Evolutionary conservation across 64 coral and sea anemone species (phyloP).

Genomic region (Montipora sp.): DNA sequence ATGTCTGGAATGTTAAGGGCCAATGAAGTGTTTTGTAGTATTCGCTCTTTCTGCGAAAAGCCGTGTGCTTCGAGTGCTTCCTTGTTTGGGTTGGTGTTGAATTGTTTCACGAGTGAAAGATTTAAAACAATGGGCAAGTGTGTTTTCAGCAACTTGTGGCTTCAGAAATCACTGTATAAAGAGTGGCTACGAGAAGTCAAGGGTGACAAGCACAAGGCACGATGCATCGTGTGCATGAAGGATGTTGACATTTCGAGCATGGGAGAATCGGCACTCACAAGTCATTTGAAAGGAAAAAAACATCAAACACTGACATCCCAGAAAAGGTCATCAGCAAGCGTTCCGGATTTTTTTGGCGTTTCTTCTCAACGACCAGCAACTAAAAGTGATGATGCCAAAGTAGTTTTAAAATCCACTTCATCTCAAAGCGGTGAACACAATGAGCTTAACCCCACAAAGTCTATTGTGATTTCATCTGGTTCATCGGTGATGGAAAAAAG

Average conservation of each 20-base stretch:
- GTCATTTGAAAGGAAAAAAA: conserved; percentile 56
- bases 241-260: too few relatives aligned
- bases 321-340: too few relatives aligned
- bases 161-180: conserved; percentile 53
- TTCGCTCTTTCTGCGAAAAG: neutral
- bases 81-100: neutral
- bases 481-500: neutral
- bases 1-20: conserved; percentile 23
- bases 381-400: too few relatives aligned
- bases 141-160: conserved; percentile 61
- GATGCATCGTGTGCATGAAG: conserved; percentile 57
- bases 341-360: too few relatives aligned
- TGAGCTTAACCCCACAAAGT: neutral
- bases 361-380: too few relatives aligned
- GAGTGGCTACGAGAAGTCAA: conserved; percentile 33
- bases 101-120: conserved; percentile 4
- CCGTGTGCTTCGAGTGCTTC: neutral
- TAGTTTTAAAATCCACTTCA: too few relatives aligned
- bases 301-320: conserved; percentile 14
- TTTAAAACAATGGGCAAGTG: conserved; percentile 6
- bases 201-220: conserved; percentile 20
- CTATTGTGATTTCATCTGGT: conserved; percentile 10
- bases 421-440: too few relatives aligned
- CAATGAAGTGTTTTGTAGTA: neutral
- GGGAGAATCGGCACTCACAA: conserved; percentile 60